A percentile compares a stretch with the other conserved stretches of the same genome.
These are phyloP conservation scores for Nomada ferruginata DNA, from an alignment of 2,888 invertebrate genomes.

Conservation along the genomic window DNA sequence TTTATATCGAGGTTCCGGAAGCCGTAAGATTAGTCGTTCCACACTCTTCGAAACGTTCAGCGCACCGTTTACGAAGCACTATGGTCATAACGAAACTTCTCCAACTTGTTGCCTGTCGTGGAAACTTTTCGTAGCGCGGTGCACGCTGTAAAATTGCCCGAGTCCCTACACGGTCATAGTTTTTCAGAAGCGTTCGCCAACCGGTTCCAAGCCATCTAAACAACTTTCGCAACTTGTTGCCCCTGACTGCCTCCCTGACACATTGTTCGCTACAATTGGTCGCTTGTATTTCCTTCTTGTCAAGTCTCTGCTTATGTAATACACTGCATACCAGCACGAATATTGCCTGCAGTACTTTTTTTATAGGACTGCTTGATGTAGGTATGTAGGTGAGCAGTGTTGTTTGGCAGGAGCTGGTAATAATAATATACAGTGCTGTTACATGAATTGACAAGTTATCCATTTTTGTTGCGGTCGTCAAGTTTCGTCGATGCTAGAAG, in stretches of 20 bases:
- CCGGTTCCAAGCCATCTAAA: conserved; percentile 63
- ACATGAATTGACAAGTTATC: too few species aligned
- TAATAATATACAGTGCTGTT: too few species aligned
- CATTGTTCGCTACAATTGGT: not conserved
- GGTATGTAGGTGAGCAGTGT: too few species aligned
- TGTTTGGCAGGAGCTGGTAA: too few species aligned
- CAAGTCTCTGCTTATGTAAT: too few species aligned
- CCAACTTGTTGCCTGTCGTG: conserved; percentile 69
- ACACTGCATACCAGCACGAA: too few species aligned
- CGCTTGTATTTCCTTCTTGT: conserved; percentile 4
- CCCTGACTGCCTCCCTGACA: conserved; percentile 37
- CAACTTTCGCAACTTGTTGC: conserved; percentile 79
- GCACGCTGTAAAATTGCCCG: conserved; percentile 61
- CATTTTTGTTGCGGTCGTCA: too few species aligned
- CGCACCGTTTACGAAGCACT: conserved; percentile 42
- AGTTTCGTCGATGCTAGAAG: too few species aligned
- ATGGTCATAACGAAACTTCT: conserved; percentile 63
- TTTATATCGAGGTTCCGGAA: conserved; percentile 43
- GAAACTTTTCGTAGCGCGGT: conserved; percentile 56
- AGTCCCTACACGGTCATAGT: conserved; percentile 60
- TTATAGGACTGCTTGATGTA: too few species aligned
- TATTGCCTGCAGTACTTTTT: too few species aligned
- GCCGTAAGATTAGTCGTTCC: conserved; percentile 69
- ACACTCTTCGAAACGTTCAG: conserved; percentile 58
- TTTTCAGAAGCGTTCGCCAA: conserved; percentile 59